Evolutionary conservation across 2,113 vertebrate genomes (phyloP), one percentile per base, ranked within the genome.

Genomic region (Oryzias melastigma): DNA sequence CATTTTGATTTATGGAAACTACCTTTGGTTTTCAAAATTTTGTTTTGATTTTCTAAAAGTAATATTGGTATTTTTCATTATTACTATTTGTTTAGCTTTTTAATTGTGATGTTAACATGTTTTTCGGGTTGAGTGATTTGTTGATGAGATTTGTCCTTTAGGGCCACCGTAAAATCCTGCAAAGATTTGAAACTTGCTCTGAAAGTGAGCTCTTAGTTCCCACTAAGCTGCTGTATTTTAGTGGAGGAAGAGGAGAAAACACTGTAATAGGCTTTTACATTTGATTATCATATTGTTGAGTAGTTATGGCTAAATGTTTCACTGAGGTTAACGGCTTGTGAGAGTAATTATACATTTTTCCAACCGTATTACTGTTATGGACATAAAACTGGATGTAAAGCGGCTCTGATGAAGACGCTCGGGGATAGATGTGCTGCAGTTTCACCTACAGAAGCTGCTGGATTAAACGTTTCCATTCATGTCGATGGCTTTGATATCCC

Each of bases 251-350:
- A 44, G 27, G 50, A 55, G 22, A 13, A 15, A 50, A 43, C 44
- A 62, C 35, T 49, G 20, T 57, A 46, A 69, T 44, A 52, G 41
- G 58, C 70, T 66, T 70, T 77, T 40, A 57, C 5, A 52, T 49
- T 47, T 45, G 24, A 60, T 66, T 73, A 19, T 46, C 10, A 15
- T 60, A 18, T 54, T 45, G 1, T 51, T 20, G 17, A 52, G 62
- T 58, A 44, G 18, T 6, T 44, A 24, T 20, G 24, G 12, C 46
- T 18, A 16, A 52, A 19, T 27, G n/a, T 56, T 20, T 60, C 16
- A 15, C 48, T 45, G 55, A 46, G 57, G 5, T 3, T 48, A 43
- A 27, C 12, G 65, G 45, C 49, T 58, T 53, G 52, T 22, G 14
- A 61, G 47, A 55, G 27, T 49, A 55, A 22, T 44, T 40, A 27